phyloP scores from a whole-genome alignment of 2,888 invertebrate genomes.

The Halictus ligatus region DNA sequence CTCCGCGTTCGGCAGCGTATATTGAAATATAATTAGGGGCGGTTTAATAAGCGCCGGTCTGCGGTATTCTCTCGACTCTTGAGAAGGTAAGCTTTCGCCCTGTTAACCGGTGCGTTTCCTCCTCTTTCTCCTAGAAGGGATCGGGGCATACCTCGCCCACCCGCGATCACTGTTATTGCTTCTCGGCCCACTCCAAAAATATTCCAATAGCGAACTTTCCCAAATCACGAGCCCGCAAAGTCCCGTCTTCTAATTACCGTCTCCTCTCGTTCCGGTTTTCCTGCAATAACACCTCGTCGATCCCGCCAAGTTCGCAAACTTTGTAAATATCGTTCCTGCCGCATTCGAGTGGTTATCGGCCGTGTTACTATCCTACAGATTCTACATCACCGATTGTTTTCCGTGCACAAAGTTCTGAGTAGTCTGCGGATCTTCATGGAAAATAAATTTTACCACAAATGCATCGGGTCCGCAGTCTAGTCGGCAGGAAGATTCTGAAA shows the following conservation, averaged over 20 bases:
- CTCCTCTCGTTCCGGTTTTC: no score
- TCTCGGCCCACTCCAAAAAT: not conserved
- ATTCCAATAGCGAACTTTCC: not conserved
- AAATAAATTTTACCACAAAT: no score
- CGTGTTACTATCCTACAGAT: no score
- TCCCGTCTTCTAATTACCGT: not conserved
- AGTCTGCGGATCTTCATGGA: no score
- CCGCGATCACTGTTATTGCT: constrained; percentile 5
- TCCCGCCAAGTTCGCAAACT: no score
- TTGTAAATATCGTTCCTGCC: no score
- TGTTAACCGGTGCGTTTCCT: constrained; percentile 67
- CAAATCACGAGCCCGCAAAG: not conserved
- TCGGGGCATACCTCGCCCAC: not conserved
- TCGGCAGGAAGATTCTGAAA: no score
- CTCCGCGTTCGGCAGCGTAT: constrained; percentile 66
- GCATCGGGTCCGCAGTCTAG: no score
- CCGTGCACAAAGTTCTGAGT: no score
- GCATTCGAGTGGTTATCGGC: no score
- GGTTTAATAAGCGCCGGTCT: constrained; percentile 79
- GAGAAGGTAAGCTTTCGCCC: constrained; percentile 67
- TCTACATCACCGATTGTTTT: no score
- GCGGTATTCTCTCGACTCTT: constrained; percentile 72
- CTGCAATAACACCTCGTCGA: no score
- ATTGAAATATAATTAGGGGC: constrained; percentile 81
- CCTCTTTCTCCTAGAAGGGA: constrained; percentile 34